These are phyloP conservation scores for Prunella fulvescens DNA, from an alignment of 2,113 vertebrate genomes.

Conservation along the genomic window DNA sequence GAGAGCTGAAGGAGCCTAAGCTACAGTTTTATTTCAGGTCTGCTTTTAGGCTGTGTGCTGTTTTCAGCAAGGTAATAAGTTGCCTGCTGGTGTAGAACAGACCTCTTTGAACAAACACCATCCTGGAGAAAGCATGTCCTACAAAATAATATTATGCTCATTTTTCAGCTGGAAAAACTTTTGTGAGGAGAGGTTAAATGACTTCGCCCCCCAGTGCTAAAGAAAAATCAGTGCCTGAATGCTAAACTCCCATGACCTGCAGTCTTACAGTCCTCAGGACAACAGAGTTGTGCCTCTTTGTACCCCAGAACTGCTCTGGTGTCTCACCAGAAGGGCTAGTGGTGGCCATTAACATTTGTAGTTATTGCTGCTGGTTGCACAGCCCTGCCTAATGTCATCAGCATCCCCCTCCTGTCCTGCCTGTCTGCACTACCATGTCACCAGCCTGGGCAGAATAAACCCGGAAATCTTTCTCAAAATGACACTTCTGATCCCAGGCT, in stretches of 20 bases:
- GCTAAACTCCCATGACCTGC: not conserved
- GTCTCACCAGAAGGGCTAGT: not conserved
- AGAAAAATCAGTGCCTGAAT: not conserved
- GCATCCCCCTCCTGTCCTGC: not conserved
- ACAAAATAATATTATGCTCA: not conserved
- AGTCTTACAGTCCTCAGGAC: not conserved
- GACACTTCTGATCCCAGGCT: not conserved
- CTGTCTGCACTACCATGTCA: rapidly evolving
- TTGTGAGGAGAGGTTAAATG: not conserved
- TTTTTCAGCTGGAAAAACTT: slow-evolving; percentile 23
- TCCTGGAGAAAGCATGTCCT: not conserved
- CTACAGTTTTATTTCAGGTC: not conserved
- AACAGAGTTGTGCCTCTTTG: not conserved
- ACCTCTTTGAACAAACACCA: not conserved
- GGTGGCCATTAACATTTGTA: not conserved
- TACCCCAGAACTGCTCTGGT: not conserved
- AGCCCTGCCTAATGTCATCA: not conserved
- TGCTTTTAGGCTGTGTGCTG: not conserved
- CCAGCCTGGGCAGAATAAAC: not conserved
- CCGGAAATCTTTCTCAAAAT: not conserved
- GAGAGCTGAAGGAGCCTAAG: not conserved
- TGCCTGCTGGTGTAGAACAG: not conserved
- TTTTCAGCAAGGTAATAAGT: not conserved
- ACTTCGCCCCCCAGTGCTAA: not conserved
- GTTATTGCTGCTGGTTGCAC: not conserved